These are phyloP conservation scores for Cyanistes caeruleus DNA, from an alignment of 2,113 vertebrate species.

Conservation along the genomic window DNA sequence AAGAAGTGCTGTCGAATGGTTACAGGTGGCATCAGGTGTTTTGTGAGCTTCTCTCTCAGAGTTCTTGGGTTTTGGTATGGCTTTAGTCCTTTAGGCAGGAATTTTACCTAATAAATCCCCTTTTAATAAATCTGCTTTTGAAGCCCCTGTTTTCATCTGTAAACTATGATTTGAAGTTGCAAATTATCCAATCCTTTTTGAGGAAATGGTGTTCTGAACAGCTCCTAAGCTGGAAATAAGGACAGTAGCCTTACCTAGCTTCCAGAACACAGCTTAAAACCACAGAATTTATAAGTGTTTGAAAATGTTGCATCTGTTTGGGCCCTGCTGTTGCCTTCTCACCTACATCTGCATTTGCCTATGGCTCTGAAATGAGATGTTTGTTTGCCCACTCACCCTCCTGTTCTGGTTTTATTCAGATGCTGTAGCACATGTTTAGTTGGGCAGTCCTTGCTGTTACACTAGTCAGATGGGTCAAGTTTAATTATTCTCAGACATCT, in stretches of 20 bases:
- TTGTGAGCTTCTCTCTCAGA: not conserved
- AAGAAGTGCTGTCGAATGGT: not conserved
- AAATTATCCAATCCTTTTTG: not conserved
- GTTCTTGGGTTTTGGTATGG: not conserved
- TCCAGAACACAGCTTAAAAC: not conserved
- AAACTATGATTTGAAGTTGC: not conserved
- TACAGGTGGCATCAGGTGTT: fast-evolving
- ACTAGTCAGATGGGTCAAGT: not conserved
- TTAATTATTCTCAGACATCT: constrained; percentile 14
- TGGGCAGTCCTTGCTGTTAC: not conserved
- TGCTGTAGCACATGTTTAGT: not conserved
- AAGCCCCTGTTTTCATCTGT: not conserved
- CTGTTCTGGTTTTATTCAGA: not conserved
- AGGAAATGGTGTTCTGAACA: not conserved
- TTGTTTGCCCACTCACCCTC: not conserved
- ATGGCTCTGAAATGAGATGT: not conserved
- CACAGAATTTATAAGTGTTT: not conserved
- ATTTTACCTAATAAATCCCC: not conserved
- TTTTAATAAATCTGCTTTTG: not conserved
- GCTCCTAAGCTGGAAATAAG: not conserved
- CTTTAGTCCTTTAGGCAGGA: not conserved
- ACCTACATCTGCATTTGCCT: not conserved
- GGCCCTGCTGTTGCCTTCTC: not conserved
- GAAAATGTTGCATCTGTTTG: not conserved
- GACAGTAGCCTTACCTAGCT: not conserved